Base-by-base conservation (phyloP, 1,140 invertebrate species). In the Tetraneura akinire region DNA sequence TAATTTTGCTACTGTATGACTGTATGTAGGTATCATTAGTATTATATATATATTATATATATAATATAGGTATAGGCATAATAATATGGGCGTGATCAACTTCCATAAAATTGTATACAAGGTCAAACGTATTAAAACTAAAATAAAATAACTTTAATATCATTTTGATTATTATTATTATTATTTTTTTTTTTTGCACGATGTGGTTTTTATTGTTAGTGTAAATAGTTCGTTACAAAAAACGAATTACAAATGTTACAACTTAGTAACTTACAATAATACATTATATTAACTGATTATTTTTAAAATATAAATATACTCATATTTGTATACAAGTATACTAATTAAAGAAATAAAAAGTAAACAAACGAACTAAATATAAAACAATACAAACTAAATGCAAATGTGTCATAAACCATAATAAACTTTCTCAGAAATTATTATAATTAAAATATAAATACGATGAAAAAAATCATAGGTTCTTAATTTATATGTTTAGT, bases 1-100 rank as follows among this genome's bases (percentile, higher is more conserved):
- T n/a, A 53, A 37, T 74, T 74, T 53, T 21, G 51, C 71, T 57
- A 57, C 71, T 57, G 71, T 74, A 57, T 57, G 37, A n/a, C 18
- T 45, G 14, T 23, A 21, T 11, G n/a, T 57, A 6, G 11, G n/a
- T n/a, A n/a, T n/a, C n/a, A n/a, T n/a, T n/a, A n/a, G n/a, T n/a
- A n/a, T n/a, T n/a, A n/a, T n/a, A n/a, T n/a, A n/a, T n/a, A n/a
- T n/a, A n/a, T n/a, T n/a, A n/a, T n/a, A n/a, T n/a, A n/a, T n/a
- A n/a, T n/a, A 18, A 53, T 9, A 57, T 32, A 16, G 68, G 8
- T 42, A 55, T 11, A 45, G 23, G n/a, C 11, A 1, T 13, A 55
- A 55, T 55, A 21, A 55, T 55, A 55, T 57, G 51, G 47, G 11
- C 71, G 16, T 74, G n/a, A 74, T 42, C 51, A 74, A 53, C 71